These are phyloP conservation scores for Caenorhabditis brenneri DNA, from an alignment of 1,140 invertebrate species.

Conservation along the genomic window DNA sequence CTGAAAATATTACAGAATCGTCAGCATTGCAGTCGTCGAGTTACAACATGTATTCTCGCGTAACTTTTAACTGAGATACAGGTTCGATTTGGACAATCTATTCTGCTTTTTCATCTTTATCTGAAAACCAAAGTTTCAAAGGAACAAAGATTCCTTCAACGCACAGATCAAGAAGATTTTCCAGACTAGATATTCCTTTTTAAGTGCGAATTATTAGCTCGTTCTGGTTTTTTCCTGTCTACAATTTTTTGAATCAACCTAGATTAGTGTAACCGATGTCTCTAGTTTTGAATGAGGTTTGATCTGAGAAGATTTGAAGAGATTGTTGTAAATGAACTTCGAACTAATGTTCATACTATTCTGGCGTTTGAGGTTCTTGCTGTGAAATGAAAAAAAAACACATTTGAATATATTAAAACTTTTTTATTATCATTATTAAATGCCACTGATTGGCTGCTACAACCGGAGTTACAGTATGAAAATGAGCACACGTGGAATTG, in stretches of 20 bases:
- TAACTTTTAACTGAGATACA: too few relatives aligned
- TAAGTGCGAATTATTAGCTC: too few relatives aligned
- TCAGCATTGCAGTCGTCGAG: too few relatives aligned
- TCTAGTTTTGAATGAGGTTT: background rate
- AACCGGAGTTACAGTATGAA: background rate
- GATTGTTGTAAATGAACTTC: background rate
- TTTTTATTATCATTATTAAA: background rate
- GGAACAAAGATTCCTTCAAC: background rate
- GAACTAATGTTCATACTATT: too few relatives aligned
- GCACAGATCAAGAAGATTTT: background rate
- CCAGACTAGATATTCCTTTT: background rate
- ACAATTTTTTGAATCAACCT: background rate
- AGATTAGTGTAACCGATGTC: background rate
- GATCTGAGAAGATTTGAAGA: background rate
- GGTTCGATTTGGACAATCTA: too few relatives aligned
- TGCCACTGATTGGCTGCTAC: slow-evolving; percentile 37
- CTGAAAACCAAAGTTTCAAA: background rate
- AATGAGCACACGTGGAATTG: background rate
- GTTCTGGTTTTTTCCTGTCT: background rate
- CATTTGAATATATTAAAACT: background rate
- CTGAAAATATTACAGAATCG: too few relatives aligned
- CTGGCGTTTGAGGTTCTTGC: too few relatives aligned
- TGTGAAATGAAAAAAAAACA: too few relatives aligned
- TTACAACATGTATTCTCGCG: too few relatives aligned
- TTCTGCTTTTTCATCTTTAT: too few relatives aligned